Percentiles rank a stretch among this genome's conserved stretches.
Evolutionary conservation across 2,797 vertebrate species (phyloP).

Genomic region (Argya squamiceps): DNA sequence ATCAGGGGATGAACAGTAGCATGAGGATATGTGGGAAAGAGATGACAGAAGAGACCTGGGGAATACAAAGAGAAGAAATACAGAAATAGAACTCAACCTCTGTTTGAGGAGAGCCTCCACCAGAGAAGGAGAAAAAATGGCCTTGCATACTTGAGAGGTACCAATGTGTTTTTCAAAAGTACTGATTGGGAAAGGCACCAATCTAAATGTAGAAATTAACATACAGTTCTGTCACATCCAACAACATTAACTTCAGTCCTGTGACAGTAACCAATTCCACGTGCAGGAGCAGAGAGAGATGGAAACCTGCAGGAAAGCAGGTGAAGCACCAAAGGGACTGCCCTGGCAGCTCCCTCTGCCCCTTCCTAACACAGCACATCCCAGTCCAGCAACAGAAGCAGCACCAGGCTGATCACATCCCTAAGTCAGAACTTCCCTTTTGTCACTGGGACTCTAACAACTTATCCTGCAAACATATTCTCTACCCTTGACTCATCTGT

Average conservation of each 20-base stretch:
- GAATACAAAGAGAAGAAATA: neutral
- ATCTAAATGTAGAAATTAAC: neutral
- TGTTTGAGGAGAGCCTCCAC: neutral
- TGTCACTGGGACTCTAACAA: neutral
- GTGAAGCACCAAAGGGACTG: neutral
- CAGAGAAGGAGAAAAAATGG: neutral
- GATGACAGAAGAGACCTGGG: neutral
- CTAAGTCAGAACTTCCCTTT: neutral
- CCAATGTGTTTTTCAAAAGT: accelerated
- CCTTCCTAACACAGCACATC: neutral
- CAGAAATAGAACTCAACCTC: neutral
- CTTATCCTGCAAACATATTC: neutral
- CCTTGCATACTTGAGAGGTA: neutral
- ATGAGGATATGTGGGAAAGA: neutral
- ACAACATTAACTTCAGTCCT: neutral
- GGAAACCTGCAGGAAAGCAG: neutral
- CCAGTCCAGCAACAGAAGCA: neutral
- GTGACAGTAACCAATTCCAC: neutral
- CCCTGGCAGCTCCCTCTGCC: neutral
- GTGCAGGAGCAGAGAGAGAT: neutral
- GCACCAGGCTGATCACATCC: neutral
- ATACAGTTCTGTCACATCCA: neutral
- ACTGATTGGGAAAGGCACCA: neutral
- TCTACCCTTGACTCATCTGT: neutral
- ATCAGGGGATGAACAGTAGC: neutral